These are phyloP conservation scores for Thecocarcelia acutangulata DNA, from an alignment of 2,888 invertebrate genomes.

Conservation along the genomic window DNA sequence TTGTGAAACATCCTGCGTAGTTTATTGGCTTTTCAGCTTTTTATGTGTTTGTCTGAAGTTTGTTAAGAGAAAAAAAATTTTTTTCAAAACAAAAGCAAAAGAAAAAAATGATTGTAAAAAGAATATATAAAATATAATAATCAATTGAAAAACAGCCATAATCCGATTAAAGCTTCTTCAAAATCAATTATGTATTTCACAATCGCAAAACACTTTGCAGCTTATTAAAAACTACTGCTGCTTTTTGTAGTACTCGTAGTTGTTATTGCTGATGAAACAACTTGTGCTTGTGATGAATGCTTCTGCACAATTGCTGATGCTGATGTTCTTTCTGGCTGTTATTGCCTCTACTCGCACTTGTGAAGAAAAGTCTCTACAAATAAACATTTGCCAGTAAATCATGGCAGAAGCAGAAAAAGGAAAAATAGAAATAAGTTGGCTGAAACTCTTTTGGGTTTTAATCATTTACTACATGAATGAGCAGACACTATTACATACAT, in stretches of 20 bases:
- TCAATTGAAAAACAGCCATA: constrained; percentile 63
- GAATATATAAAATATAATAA: constrained; percentile 49
- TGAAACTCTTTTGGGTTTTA: constrained; percentile 35
- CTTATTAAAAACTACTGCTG: constrained; percentile 65
- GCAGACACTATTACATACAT: not conserved
- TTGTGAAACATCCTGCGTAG: constrained; percentile 1
- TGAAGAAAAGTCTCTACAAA: not conserved
- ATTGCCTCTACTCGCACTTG: not conserved
- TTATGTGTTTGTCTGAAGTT: constrained; percentile 36
- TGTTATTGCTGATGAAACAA: constrained; percentile 15
- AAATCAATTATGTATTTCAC: constrained; percentile 61
- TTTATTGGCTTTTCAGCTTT: constrained; percentile 28
- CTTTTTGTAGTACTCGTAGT: constrained; percentile 26
- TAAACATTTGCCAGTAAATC: not conserved
- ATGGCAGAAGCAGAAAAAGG: not conserved
- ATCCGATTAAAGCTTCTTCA: constrained; percentile 66
- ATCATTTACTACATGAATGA: constrained; percentile 43
- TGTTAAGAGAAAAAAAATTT: constrained; percentile 27
- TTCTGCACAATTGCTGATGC: constrained; percentile 13
- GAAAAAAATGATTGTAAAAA: constrained; percentile 21
- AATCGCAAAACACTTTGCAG: constrained; percentile 65
- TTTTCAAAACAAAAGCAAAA: constrained; percentile 14
- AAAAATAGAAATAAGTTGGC: constrained; percentile 37
- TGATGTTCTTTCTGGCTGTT: constrained; percentile 10
- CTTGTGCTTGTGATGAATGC: not conserved